These are phyloP conservation scores for Beris morrisii DNA, from an alignment of 2,888 invertebrate genomes.

Conservation along the genomic window DNA sequence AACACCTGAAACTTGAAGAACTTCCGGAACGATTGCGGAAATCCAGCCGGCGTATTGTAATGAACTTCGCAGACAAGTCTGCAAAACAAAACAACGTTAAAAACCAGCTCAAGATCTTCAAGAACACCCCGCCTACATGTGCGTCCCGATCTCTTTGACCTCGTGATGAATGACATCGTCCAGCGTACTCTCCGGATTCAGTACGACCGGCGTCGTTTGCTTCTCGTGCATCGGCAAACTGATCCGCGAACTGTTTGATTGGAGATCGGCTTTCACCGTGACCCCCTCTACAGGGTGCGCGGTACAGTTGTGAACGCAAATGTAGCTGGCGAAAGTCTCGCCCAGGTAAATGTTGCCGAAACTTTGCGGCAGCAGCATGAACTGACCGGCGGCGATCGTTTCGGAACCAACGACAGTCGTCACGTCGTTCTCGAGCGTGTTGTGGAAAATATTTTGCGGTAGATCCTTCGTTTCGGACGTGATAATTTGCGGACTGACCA, in stretches of 20 bases:
- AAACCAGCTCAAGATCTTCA: neutral
- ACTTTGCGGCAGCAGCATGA: conserved; percentile 91
- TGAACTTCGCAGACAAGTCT: conserved; percentile 95
- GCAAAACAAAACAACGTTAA: conserved; percentile 45
- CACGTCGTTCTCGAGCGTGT: conserved; percentile 78
- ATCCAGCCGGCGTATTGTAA: conserved; percentile 76
- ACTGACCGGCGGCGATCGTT: conserved; percentile 83
- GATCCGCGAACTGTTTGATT: conserved; percentile 88
- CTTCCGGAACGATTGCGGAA: conserved; percentile 86
- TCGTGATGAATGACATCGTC: conserved; percentile 98
- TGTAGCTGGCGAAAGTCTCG: conserved; percentile 97
- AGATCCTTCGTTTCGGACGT: conserved; percentile 85
- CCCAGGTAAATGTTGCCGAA: conserved; percentile 98
- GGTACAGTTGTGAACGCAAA: conserved; percentile 96
- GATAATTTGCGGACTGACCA: conserved; percentile 78
- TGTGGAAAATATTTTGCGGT: conserved; percentile 77
- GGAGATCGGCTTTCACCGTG: conserved; percentile 78
- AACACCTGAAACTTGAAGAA: conserved; percentile 98
- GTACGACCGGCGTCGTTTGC: conserved; percentile 62
- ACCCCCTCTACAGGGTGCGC: conserved; percentile 65
- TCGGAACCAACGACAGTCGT: conserved; percentile 81
- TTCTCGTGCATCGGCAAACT: conserved; percentile 75
- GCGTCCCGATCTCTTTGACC: conserved; percentile 98
- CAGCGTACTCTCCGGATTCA: conserved; percentile 79
- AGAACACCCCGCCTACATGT: conserved; percentile 69